Conservation (phyloP, 2,113 vertebrate species). For the Sigmodon hispidus region DNA sequence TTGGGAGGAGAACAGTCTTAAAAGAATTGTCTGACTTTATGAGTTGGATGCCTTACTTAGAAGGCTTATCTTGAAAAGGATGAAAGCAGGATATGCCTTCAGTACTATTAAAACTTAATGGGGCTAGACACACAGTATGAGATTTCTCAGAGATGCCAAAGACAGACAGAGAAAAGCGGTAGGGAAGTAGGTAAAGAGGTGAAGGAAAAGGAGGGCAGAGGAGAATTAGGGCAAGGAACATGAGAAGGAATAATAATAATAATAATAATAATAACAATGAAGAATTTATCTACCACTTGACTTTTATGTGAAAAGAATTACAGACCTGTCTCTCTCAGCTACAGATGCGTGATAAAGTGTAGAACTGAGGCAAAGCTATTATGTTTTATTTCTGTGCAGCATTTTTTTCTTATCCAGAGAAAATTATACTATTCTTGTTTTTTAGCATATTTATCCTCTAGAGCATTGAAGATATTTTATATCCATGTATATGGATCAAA, state of each 20-base stretch:
- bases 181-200: background rate
- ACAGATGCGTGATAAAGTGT: background rate
- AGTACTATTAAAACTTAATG: background rate
- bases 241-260: too few species aligned
- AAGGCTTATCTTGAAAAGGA: background rate
- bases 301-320: background rate
- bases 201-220: background rate
- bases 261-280: too few species aligned
- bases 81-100: background rate
- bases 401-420: background rate
- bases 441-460: background rate
- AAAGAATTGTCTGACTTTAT: background rate
- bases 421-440: background rate
- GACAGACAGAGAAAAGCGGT: background rate
- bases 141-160: background rate
- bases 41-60: background rate
- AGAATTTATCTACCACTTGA: background rate
- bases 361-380: background rate
- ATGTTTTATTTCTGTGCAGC: background rate
- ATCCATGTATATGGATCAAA: background rate
- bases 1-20: background rate
- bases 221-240: background rate
- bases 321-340: background rate
- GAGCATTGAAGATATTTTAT: background rate
- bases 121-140: background rate